A percentile compares a stretch with the other conserved stretches of the same genome.
These are phyloP conservation scores for Philopedon plagiatum DNA, from an alignment of 2,888 invertebrate genomes.

Conservation along the genomic window DNA sequence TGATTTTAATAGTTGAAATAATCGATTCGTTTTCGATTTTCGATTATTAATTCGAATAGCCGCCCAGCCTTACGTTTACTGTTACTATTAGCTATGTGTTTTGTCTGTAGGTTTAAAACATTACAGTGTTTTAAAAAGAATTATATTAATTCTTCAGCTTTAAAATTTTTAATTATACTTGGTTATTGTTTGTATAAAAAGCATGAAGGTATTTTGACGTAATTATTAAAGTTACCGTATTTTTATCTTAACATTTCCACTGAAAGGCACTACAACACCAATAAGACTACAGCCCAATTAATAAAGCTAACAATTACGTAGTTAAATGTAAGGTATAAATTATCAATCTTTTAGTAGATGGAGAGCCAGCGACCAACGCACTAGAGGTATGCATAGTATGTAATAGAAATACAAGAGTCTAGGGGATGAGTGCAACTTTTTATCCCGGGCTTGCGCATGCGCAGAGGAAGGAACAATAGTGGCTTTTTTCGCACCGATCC, in stretches of 20 bases:
- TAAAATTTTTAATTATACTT: neutral
- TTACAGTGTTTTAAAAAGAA: constrained; percentile 6
- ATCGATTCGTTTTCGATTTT: neutral
- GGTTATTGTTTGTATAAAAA: constrained; percentile 23
- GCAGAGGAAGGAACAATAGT: no score
- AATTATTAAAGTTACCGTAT: neutral
- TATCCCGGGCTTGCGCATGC: no score
- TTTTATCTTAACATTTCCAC: constrained; percentile 20
- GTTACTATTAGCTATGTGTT: constrained; percentile 44
- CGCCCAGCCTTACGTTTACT: neutral
- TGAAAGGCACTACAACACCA: constrained; percentile 38
- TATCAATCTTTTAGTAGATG: no score
- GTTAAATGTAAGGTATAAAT: neutral
- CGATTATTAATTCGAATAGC: neutral
- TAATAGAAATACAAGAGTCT: no score
- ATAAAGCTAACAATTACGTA: neutral
- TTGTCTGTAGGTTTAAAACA: constrained; percentile 33
- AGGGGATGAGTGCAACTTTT: no score
- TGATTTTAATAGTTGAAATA: neutral
- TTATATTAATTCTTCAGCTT: constrained; percentile 4
- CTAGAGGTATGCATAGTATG: no score
- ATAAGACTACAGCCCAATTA: constrained; percentile 21
- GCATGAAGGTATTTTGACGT: constrained; percentile 34
- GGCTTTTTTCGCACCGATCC: no score
- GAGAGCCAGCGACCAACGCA: no score